phyloP scores from a whole-genome alignment of 2,888 invertebrate species.

The Eubasilissa splendida region DNA sequence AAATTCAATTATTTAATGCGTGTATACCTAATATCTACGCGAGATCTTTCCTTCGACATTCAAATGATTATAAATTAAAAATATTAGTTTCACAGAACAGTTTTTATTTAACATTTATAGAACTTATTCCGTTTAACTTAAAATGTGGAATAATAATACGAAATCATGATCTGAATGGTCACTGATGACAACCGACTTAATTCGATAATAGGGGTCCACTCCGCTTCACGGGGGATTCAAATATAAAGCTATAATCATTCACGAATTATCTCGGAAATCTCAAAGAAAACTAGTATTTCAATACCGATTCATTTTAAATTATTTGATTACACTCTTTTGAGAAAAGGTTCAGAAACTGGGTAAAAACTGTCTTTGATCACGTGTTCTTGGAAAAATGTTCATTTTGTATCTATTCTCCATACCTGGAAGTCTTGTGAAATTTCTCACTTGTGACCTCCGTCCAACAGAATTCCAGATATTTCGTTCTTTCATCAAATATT shows the following conservation, averaged over 20 bases:
- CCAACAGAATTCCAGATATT: too few relatives aligned
- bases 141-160: constrained; percentile 6
- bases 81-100: constrained; percentile 1
- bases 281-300: constrained; percentile 44
- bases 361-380: constrained; percentile 14
- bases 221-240: constrained; percentile 8
- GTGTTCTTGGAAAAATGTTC: background rate
- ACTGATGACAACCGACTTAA: constrained; percentile 33
- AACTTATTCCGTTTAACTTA: constrained; percentile 21
- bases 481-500: too few relatives aligned
- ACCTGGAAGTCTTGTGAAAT: too few relatives aligned
- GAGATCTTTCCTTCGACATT: too few relatives aligned
- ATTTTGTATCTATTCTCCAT: background rate
- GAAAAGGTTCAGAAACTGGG: constrained; percentile 20
- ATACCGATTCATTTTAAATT: constrained; percentile 30
- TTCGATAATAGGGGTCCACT: constrained; percentile 26
- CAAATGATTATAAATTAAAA: too few relatives aligned
- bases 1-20: too few relatives aligned
- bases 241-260: constrained; percentile 46
- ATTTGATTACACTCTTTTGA: constrained; percentile 30
- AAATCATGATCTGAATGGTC: constrained; percentile 28
- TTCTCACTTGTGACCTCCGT: too few relatives aligned
- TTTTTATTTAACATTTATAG: constrained; percentile 13
- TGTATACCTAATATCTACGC: too few relatives aligned
- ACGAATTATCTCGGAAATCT: constrained; percentile 45